phyloP scores from a whole-genome alignment of 64 coral and sea anemone species.

The Montipora capricornis region DNA sequence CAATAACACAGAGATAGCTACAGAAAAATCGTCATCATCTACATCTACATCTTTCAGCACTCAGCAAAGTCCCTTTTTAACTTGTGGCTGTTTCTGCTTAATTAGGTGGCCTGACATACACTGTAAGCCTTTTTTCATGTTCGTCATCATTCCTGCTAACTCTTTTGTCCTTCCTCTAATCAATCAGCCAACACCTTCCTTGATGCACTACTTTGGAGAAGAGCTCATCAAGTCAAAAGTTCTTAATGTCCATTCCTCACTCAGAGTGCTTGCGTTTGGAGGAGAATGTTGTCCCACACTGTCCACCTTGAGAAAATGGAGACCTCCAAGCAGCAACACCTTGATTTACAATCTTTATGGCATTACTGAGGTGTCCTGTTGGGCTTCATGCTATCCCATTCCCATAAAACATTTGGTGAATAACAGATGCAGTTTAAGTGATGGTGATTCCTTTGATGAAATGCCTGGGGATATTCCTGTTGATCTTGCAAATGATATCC shows the following conservation, averaged over 20 bases:
- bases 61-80: too few relatives aligned
- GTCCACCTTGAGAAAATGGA: slow-evolving; percentile 79
- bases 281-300: slow-evolving; percentile 80
- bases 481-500: slow-evolving; percentile 16
- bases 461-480: not conserved
- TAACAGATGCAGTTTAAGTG: not conserved
- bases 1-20: too few relatives aligned
- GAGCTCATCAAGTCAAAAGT: slow-evolving; percentile 79
- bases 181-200: slow-evolving; percentile 92
- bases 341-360: slow-evolving; percentile 90
- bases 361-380: slow-evolving; percentile 95
- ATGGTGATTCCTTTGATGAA: not conserved
- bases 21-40: too few relatives aligned
- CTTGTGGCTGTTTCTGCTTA: too few relatives aligned
- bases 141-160: too few relatives aligned
- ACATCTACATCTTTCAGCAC: too few relatives aligned
- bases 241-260: slow-evolving; percentile 54
- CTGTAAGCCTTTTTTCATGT: too few relatives aligned
- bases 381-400: slow-evolving; percentile 83
- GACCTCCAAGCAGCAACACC: slow-evolving; percentile 54
- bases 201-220: slow-evolving; percentile 84
- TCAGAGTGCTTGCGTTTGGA: slow-evolving; percentile 90
- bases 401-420: slow-evolving; percentile 48
- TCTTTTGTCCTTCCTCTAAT: not conserved
- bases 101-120: too few relatives aligned